These are phyloP conservation scores for Eupithecia exiguata DNA, from an alignment of 2,888 invertebrate genomes.

Conservation along the genomic window DNA sequence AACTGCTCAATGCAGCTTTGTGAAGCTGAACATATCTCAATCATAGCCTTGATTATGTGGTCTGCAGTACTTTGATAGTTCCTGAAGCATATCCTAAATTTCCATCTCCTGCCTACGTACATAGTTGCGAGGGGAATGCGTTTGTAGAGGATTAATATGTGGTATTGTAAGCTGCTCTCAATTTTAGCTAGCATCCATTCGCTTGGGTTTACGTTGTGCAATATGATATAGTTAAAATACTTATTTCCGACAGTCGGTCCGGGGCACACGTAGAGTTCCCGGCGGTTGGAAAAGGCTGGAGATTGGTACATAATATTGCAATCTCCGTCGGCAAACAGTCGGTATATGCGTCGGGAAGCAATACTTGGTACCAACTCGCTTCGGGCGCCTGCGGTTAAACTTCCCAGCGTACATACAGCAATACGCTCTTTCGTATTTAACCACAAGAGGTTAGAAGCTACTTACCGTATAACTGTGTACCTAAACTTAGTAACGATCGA, in stretches of 20 bases:
- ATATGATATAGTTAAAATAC: slow-evolving; percentile 57
- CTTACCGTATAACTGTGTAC: slow-evolving; percentile 26
- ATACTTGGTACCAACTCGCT: slow-evolving; percentile 62
- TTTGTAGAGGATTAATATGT: slow-evolving; percentile 27
- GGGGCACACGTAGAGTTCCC: slow-evolving; percentile 56
- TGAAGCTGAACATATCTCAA: slow-evolving; percentile 17
- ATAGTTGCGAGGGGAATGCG: slow-evolving; percentile 17
- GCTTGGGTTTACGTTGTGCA: slow-evolving; percentile 46
- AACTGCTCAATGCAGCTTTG: slow-evolving; percentile 16
- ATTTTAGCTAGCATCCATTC: slow-evolving; percentile 36
- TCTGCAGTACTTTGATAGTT: slow-evolving; percentile 20
- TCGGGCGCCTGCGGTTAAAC: slow-evolving; percentile 71
- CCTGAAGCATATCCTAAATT: slow-evolving; percentile 14
- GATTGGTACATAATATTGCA: slow-evolving; percentile 80
- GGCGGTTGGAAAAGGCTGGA: slow-evolving; percentile 63
- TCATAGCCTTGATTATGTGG: slow-evolving; percentile 16
- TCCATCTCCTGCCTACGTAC: slow-evolving; percentile 1
- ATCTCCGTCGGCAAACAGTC: slow-evolving; percentile 75
- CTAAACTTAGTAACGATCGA: neutral
- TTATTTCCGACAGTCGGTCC: slow-evolving; percentile 63
- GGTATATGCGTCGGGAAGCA: slow-evolving; percentile 68
- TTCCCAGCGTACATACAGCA: slow-evolving; percentile 73
- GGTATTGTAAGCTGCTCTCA: slow-evolving; percentile 26
- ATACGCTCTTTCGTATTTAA: slow-evolving; percentile 78
- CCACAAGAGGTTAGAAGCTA: slow-evolving; percentile 64